Base-by-base conservation (phyloP, 2,888 invertebrate species). In the Marronus borbonicus region DNA sequence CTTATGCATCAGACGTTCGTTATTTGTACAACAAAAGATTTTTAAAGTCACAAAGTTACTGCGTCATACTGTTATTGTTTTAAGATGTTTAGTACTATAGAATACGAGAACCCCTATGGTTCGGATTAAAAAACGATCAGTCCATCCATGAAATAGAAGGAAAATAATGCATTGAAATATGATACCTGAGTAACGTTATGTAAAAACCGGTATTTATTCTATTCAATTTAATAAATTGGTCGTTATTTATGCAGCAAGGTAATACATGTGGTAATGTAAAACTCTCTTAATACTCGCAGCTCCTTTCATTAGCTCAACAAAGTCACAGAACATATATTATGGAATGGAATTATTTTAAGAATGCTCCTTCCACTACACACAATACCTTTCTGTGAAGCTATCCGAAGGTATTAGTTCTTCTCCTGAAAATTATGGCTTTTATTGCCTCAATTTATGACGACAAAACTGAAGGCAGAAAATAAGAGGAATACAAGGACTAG, bases 391-490 rank as follows among this genome's bases (percentile, higher is more conserved):
- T 36, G 31, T 58, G 31, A 55, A 70, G 36, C 55, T 55, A 31
- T 70, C 58, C 55, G 31, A 14, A 7, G 70, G 70, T 55, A 55
- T 58, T 70, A 70, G 55, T 70, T 70, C 70, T 70, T 70, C 55
- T 36, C 55, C n/a, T 70, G 70, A 55, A 70, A 70, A 70, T 70
- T 70, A 70, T 70, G 55, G 70, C 36, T 58, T 55, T 70, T 70
- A 70, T 70, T 70, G 36, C 70, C 20, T 70, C 58, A 70, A 70
- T 70, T 70, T 70, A 70, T 70, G 70, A 55, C 55, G 70, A 70
- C 55, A 28, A 39, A 55, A 58, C 70, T 55, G 36, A 17, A 66
- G 55, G 58, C 55, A 69, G 31, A 52, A 69, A 69, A 69, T 69
- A 69, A 70, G 55, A 70, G 58, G 17, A 70, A 70, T 70, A 70